Evolutionary conservation across 2,888 invertebrate species (phyloP), one percentile per base, ranked within the genome.

Genomic region (Pyrgus malvae): DNA sequence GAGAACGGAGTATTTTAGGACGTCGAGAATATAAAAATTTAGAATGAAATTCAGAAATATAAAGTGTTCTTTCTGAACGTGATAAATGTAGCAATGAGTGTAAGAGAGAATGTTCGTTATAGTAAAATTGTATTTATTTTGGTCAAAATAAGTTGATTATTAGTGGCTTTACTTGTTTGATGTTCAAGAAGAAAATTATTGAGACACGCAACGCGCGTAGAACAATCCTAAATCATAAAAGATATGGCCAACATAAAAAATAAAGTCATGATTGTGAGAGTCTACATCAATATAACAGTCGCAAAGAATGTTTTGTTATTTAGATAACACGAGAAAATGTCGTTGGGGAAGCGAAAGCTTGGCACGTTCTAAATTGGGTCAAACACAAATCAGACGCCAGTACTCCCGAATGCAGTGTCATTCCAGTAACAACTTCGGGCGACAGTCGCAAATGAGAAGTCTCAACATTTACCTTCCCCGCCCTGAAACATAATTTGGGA

Each of bases 321-420:
- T 53, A 53, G 53, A 53, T 53, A 45, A 45, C 45, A 31, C 11
- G 45, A 45, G 45, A 46, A 38, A 53, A 45, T 45, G 38, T 19
- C 53, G 45, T 37, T 45, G 37, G 27, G 38, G 44, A 37, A 29
- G 51, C 23, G 29, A 53, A 37, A 44, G 53, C 53, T 53, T 53
- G 53, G 53, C 53, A 31, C 53, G 45, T 38, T 46, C 53, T 31
- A 53, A 53, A 53, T 53, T 53, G 53, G 53, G 53, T 46, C 53
- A 53, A 53, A 53, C 44, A 53, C 53, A 53, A 53, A 53, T 46
- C 53, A 46, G 29, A 29, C 23, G 31, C 44, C 51, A 44, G 44
- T 37, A 35, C 44, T 35, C 44, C 35, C 37, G 9, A 53, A 29
- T 53, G 53, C 53, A 53, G 45, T 37, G 38, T 45, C 45, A 53